These are phyloP conservation scores for Alviniconcha strummeri DNA, from an alignment of 2,888 invertebrate genomes.

Conservation along the genomic window DNA sequence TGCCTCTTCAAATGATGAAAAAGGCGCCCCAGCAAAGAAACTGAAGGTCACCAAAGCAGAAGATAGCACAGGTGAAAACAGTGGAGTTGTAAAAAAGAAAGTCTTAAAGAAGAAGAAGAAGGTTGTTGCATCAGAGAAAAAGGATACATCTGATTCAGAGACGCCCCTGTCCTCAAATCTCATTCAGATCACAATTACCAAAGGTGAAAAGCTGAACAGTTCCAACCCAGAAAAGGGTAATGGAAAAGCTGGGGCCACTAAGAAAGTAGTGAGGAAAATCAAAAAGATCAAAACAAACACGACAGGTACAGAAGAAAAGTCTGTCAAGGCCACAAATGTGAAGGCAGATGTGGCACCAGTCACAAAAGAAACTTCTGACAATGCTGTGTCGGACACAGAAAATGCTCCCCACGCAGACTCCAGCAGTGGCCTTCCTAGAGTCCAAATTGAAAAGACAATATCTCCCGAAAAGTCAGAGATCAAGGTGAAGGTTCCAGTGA, in stretches of 20 bases:
- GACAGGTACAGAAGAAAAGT: constrained; percentile 48
- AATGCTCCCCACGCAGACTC: too few relatives aligned
- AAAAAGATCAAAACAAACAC: constrained; percentile 30
- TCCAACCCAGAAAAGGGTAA: background rate
- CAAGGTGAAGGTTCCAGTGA: background rate
- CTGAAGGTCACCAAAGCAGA: constrained; percentile 69
- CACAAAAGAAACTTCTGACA: background rate
- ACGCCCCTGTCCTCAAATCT: constrained; percentile 3
- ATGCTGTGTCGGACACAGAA: too few relatives aligned
- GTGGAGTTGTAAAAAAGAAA: constrained; percentile 14
- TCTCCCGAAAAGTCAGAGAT: background rate
- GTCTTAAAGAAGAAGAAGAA: constrained; percentile 30
- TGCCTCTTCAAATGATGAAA: constrained; percentile 26
- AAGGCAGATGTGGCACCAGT: constrained; percentile 27
- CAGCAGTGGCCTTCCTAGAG: constrained; percentile 26
- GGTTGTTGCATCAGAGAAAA: constrained; percentile 23
- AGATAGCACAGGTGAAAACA: constrained; percentile 22
- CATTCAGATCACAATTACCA: constrained; percentile 16
- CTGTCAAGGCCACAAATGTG: constrained; percentile 61
- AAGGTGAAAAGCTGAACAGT: constrained; percentile 7
- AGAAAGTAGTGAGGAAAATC: constrained; percentile 20
- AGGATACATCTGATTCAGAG: constrained; percentile 12
- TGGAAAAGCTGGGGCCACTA: constrained; percentile 5
- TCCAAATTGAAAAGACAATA: constrained; percentile 16
- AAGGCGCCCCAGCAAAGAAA: constrained; percentile 73